Evolutionary conservation across 2,888 invertebrate species (phyloP).

Genomic region (Acleris sparsana): DNA sequence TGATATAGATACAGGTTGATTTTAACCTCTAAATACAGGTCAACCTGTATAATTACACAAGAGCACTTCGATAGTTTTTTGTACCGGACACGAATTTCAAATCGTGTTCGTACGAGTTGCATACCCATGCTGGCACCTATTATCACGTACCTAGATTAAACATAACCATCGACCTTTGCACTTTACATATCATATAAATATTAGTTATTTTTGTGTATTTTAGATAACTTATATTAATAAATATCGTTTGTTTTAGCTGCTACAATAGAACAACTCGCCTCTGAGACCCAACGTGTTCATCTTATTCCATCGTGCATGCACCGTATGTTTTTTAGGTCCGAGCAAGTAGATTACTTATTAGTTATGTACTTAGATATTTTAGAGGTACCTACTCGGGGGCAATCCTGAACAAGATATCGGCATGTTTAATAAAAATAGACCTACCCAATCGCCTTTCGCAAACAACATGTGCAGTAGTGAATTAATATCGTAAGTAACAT

Average conservation of each 20-base stretch:
- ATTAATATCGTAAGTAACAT: not conserved
- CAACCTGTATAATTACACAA: too few relatives aligned
- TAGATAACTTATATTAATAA: conserved; percentile 51
- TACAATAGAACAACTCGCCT: conserved; percentile 92
- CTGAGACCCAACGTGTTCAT: conserved; percentile 76
- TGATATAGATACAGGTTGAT: too few relatives aligned
- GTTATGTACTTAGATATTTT: conserved; percentile 31
- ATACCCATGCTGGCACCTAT: too few relatives aligned
- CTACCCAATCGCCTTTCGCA: not conserved
- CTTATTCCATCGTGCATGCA: conserved; percentile 72
- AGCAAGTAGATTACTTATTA: conserved; percentile 32
- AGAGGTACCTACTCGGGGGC: conserved; percentile 10
- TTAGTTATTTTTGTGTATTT: conserved; percentile 12
- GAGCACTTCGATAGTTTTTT: too few relatives aligned
- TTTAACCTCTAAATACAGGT: too few relatives aligned
- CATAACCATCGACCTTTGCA: too few relatives aligned
- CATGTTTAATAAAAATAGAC: conserved; percentile 8
- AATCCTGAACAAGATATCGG: conserved; percentile 2
- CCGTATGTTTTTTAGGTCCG: conserved; percentile 21
- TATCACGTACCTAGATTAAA: too few relatives aligned
- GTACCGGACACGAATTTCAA: too few relatives aligned
- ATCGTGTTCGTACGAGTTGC: too few relatives aligned
- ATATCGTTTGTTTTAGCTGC: conserved; percentile 85
- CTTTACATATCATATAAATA: too few relatives aligned
- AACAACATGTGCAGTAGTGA: not conserved